Percentiles rank a stretch among this genome's conserved stretches.
phyloP scores from a whole-genome alignment of 2,113 vertebrate species.

The Pollimyrus isidori region DNA sequence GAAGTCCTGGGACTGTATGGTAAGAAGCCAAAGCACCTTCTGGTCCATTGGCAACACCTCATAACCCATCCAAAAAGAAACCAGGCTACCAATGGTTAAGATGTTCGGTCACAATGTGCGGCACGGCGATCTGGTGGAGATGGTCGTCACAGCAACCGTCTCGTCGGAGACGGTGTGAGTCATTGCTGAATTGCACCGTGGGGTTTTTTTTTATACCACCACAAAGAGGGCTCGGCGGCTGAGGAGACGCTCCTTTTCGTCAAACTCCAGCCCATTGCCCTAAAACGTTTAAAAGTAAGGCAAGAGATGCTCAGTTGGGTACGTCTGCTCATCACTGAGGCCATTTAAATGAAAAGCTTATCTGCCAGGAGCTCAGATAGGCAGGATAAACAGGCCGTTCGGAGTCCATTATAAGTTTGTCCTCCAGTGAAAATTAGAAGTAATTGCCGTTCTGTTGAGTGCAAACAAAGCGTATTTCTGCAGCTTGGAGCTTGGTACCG shows the following conservation, averaged over 20 bases:
- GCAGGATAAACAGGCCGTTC: not conserved
- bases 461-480: not conserved
- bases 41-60: not conserved
- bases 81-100: not conserved
- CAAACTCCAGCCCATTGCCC: not conserved
- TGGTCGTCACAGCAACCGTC: constrained; percentile 2
- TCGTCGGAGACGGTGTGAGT: not conserved
- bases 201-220: not conserved
- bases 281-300: not conserved
- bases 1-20: not conserved
- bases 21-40: not conserved
- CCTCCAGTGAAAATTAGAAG: not conserved
- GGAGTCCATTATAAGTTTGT: not conserved
- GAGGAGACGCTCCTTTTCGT: not conserved
- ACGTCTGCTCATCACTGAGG: not conserved
- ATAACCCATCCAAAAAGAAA: not conserved
- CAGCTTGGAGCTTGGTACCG: not conserved
- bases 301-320: not conserved
- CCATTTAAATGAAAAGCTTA: not conserved
- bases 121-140: not conserved
- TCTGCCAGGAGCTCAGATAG: not conserved
- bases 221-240: not conserved
- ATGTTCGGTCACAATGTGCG: not conserved
- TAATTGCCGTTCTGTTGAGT: not conserved
- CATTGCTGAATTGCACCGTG: not conserved